Base-by-base conservation (phyloP, 2,888 invertebrate species). In the Eupithecia pulchellata region DNA sequence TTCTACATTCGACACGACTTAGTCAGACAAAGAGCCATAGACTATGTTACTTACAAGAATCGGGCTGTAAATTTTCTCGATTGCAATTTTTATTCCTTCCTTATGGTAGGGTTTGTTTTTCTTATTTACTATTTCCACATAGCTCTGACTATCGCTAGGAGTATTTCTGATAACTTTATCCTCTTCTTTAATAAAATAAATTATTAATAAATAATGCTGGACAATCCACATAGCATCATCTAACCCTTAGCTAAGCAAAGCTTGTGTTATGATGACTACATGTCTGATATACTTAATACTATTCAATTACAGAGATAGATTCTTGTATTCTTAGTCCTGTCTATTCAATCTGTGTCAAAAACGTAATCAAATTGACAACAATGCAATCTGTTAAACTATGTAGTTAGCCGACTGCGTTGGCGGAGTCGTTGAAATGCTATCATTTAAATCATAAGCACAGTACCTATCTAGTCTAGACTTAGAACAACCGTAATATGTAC, bases 361-460 rank as follows among this genome's bases (percentile, higher is more conserved):
- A 39, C 66, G 36, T 72, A 74, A 70, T 75, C 47, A 69, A 76
- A 69, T 74, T 74, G 77, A 68, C 61, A 66, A 63, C 67, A 74
- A 66, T 84, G 80, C 79, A 79, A 79, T 82, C 79, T 82, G 84
- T 72, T 80, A 78, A 78, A 79, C 79, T n/a, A n/a, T n/a, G 78
- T 74, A n/a, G 81, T 85, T 82, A 82, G 69, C 69, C 74, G 77
- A 74, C 39, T 52, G 75, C 78, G 79, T 81, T 80, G 78, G 80
- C 79, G 81, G 80, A 81, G 81, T 85, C 83, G 77, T 82, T 80
- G 83, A 73, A 77, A 76, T 75, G 74, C 73, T 84, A 82, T 84
- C 77, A 71, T 71, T 79, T 72, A 71, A 73, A 32, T 63, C 58
- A 84, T 85, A 80, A 73, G 71, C 76, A 75, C 25, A 25, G 61